Percentiles rank a stretch among this genome's conserved stretches.
These are phyloP conservation scores for Amiota communis DNA, from an alignment of 2,888 invertebrate genomes.

Conservation along the genomic window DNA sequence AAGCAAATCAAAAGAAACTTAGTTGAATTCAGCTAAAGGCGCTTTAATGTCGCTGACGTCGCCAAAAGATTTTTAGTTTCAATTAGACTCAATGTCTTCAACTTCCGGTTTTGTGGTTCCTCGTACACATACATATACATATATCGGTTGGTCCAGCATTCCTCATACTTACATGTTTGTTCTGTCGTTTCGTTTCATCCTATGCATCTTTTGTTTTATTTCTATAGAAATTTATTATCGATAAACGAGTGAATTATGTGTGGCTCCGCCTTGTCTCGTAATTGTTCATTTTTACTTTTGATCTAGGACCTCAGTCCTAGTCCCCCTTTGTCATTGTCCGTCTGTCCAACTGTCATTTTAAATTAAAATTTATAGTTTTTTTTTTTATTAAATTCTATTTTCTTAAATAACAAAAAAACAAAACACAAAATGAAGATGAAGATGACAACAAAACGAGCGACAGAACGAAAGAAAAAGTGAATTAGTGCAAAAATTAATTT, in stretches of 20 bases:
- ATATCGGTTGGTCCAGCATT: not conserved
- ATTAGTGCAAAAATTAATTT: conserved; percentile 14
- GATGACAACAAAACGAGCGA: too few species aligned
- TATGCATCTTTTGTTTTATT: not conserved
- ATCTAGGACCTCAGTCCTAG: not conserved
- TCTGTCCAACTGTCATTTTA: not conserved
- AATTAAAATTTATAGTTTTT: conserved; percentile 23
- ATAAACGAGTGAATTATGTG: conserved; percentile 23
- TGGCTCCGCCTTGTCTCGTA: conserved; percentile 14
- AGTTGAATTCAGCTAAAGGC: not conserved
- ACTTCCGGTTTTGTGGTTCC: conserved; percentile 21
- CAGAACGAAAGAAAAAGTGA: not conserved
- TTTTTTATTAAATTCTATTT: too few species aligned
- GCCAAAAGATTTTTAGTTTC: conserved; percentile 21
- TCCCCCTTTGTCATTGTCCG: not conserved
- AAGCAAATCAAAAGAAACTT: not conserved
- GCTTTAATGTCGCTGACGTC: conserved; percentile 11
- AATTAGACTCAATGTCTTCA: conserved; percentile 20
- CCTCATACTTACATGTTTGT: not conserved
- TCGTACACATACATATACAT: not conserved
- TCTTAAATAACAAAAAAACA: too few species aligned
- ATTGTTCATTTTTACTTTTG: conserved; percentile 8
- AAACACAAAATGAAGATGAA: too few species aligned
- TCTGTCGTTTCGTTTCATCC: not conserved
- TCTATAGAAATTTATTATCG: conserved; percentile 20